Conservation (phyloP, 2,797 vertebrate species). For the Mormyrus hasselquistii region DNA sequence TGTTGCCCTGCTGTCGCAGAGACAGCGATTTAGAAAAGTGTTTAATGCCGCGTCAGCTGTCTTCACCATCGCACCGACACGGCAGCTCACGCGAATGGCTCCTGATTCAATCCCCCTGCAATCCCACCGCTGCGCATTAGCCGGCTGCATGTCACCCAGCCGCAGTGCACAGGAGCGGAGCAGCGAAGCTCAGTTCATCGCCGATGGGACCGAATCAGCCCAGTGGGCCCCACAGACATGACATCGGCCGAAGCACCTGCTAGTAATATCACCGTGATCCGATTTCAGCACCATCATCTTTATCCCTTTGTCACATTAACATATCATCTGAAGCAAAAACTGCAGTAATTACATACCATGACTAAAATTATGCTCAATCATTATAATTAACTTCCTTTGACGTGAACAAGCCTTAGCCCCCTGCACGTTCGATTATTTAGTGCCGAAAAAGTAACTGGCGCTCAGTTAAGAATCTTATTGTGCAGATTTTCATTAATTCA, state of each 20-base stretch:
- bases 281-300: neutral
- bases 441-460: neutral
- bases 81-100: neutral
- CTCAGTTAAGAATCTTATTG: neutral
- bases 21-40: neutral
- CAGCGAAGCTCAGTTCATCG: neutral
- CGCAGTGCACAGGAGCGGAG: neutral
- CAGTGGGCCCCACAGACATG: neutral
- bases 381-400: constrained; percentile 17
- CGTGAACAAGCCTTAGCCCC: neutral
- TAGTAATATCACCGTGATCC: neutral
- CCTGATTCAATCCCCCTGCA: neutral
- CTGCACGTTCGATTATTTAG: neutral
- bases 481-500: neutral
- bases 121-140: neutral
- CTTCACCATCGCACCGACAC: neutral
- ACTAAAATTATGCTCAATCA: neutral
- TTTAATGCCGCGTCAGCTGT: neutral
- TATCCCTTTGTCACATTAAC: neutral
- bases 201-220: neutral
- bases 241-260: neutral
- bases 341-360: constrained; percentile 7
- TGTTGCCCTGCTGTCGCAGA: neutral
- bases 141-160: neutral
- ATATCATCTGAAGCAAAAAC: neutral